Base-by-base conservation (phyloP, 2,113 vertebrate species). In the Neogale vison region DNA sequence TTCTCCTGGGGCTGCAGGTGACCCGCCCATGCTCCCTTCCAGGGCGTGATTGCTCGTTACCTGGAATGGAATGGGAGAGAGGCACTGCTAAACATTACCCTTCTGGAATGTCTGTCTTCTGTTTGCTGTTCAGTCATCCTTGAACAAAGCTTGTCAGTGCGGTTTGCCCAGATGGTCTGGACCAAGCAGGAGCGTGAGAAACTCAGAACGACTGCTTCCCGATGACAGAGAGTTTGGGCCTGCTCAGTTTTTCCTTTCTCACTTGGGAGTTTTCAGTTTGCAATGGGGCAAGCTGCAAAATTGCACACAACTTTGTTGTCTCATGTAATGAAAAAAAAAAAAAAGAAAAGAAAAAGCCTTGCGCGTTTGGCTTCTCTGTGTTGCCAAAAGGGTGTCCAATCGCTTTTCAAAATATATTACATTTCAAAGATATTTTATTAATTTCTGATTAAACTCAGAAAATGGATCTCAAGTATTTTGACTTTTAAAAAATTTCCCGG, bases 51-150 rank as follows among this genome's bases (percentile, higher is more conserved):
- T 14, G 18, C 36, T 39, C 26, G 1, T 45, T 50, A 29, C 15
- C 67, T 47, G 24, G 29, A 11, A 6, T 9, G 11, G 69, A n/a
- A 13, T 15, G 0, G 29, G 7, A 14, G 13, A 14, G 29, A 21
- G 57, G 20, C 36, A 9, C 14, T 2, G 0, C 61, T 12, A 3
- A 71, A 52, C 12, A 0, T 21, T 15, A 5, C 7, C 5, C 9
- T 69, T 36, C 80, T 13, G 1, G 47, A 15, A 4, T 31, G 42
- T 45, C 26, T 50, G 23, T 76, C 47, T 10, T 36, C 52, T 14
- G 17, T 61, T 71, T 24, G 82, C 71, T 69, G 1, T 63, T 31
- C 34, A 10, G 5, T 29, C 5, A 69, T 26, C 79, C 55, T 21
- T 31, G 8, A 34, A 8, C 39, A 45, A 20, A 65, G 42, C 65